Conservation (phyloP, 2,888 invertebrate species). For the Latheticus oryzae region DNA sequence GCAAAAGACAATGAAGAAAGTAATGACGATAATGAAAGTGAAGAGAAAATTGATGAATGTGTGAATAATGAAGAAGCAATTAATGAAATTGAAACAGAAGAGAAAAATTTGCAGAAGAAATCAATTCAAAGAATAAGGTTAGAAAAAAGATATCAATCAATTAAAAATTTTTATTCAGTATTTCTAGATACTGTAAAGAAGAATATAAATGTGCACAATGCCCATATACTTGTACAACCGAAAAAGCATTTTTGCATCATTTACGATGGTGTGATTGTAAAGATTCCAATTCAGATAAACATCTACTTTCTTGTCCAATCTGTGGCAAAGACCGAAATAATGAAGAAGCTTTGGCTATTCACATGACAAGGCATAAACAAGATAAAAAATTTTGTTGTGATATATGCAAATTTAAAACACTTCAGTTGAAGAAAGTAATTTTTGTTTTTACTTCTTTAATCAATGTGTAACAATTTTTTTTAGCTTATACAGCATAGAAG, state of each 20-base stretch:
- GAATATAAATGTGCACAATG: conserved; percentile 69
- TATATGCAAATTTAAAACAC: conserved; percentile 69
- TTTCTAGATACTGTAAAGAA: conserved; percentile 67
- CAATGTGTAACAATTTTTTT: conserved; percentile 34
- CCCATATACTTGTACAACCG: conserved; percentile 70
- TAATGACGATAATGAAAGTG: conserved; percentile 31
- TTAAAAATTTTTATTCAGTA: conserved; percentile 3
- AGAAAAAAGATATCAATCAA: too few relatives aligned
- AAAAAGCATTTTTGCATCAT: conserved; percentile 69
- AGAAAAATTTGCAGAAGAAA: conserved; percentile 27
- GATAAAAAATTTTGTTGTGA: conserved; percentile 69
- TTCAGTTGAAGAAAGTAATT: conserved; percentile 69
- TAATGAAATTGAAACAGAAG: conserved; percentile 24
- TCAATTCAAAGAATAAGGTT: conserved; percentile 36
- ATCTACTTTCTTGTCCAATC: conserved; percentile 67
- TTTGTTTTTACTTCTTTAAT: conserved; percentile 4
- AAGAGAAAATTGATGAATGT: conserved; percentile 23
- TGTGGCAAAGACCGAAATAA: conserved; percentile 69
- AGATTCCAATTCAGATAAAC: conserved; percentile 54
- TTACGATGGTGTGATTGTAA: conserved; percentile 62
- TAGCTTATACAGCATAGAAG: conserved; percentile 69
- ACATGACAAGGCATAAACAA: conserved; percentile 67
- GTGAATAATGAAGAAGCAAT: conserved; percentile 41
- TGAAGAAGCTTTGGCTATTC: conserved; percentile 67
- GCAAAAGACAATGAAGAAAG: conserved; percentile 41